Conservation (phyloP, 2,113 vertebrate species). For the Notothenia coriiceps region DNA sequence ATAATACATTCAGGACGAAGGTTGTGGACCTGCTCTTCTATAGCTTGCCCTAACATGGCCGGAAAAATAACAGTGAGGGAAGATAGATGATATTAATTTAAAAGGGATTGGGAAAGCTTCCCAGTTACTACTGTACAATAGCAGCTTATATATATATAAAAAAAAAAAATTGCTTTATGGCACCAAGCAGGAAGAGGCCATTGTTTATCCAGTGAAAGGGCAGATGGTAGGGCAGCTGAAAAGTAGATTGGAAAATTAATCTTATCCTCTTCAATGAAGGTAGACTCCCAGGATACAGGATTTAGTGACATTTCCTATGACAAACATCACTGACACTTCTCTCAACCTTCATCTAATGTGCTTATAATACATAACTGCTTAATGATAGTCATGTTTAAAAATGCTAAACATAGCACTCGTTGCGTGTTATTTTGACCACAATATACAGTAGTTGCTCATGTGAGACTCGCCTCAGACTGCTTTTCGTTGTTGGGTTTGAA, state of each 20-base stretch:
- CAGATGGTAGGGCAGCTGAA: background rate
- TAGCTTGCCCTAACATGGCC: background rate
- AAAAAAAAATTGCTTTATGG: constrained; percentile 43
- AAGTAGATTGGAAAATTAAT: background rate
- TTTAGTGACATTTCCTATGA: too few species aligned
- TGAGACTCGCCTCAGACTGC: constrained; percentile 88
- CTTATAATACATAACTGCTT: background rate
- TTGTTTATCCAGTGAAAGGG: constrained; percentile 19
- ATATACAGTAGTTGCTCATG: background rate
- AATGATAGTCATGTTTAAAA: background rate
- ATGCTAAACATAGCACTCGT: background rate
- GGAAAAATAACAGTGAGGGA: background rate
- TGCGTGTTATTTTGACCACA: background rate
- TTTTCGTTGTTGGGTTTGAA: constrained; percentile 96
- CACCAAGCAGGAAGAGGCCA: background rate
- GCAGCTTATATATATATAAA: background rate
- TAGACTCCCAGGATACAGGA: too few species aligned
- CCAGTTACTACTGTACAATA: background rate
- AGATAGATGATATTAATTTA: background rate
- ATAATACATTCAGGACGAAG: background rate
- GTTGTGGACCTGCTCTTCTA: background rate
- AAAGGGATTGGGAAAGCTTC: background rate
- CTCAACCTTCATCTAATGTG: background rate
- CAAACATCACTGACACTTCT: background rate
- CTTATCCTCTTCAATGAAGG: background rate